Evolutionary conservation across 2,888 invertebrate genomes (phyloP), one percentile per base, ranked within the genome.

Genomic region (Gymnosoma rotundatum): DNA sequence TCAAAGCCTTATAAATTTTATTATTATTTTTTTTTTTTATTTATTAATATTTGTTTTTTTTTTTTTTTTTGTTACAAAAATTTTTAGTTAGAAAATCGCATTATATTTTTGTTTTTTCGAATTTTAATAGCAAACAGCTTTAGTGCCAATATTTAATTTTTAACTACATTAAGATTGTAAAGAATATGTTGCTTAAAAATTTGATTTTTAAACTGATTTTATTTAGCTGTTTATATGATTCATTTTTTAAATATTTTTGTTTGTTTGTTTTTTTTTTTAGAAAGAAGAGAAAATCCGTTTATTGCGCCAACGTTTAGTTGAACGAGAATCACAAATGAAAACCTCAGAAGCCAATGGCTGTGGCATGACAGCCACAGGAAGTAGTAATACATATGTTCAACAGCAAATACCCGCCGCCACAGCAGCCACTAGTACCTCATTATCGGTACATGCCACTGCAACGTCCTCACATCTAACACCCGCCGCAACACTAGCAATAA

Each of bases 251-350:
- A 12, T 48, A n/a, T 48, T 6, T n/a, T 25, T 25, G 14, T 7
- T 16, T 69, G 74, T 81, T 16, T 70, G 97, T n/a, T n/a, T n/a
- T n/a, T n/a, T n/a, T 69, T 76, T 81, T 16, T 70, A 97, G 97
- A 97, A 97, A 93, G 97, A 97, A 93, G 97, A 97, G 90, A 96
- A 96, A 90, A 97, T 97, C 87, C 95, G 96, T 86, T 94, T 95
- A 88, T 93, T 97, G 88, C 96, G 97, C 90, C 95, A 96, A 91
- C 95, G 96, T 89, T 93, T 97, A 86, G 95, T 95, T 70, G 97
- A 97, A 91, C 94, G 95, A 69, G 97, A 97, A 88, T 94, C 95
- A 78, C 94, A 94, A 52, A 93, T 93, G 92, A 92, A 91, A 87
- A 83, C 89, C 85, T 90, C 91, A 86, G 91, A 91, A 88, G 88